Conservation (phyloP, 2,113 vertebrate species). For the Grammomys dolichurus region DNA sequence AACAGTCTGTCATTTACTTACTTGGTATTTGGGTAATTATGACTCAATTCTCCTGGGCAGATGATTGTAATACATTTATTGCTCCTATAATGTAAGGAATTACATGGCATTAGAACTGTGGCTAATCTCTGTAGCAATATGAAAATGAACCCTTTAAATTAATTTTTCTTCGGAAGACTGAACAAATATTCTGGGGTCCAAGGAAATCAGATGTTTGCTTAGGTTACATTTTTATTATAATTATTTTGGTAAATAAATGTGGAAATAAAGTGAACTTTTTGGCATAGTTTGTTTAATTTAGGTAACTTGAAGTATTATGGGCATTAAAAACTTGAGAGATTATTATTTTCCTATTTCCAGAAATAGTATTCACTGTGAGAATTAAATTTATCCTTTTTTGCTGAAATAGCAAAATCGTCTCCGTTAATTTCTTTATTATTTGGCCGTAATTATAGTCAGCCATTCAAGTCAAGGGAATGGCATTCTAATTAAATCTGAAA, state of each 20-base stretch:
- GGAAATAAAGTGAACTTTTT: not conserved
- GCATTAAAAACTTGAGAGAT: slow-evolving; percentile 42
- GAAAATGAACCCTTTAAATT: not conserved
- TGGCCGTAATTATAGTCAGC: not conserved
- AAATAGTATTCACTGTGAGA: not conserved
- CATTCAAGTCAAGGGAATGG: slow-evolving; percentile 43
- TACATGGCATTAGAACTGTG: not conserved
- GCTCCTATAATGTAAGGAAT: not conserved
- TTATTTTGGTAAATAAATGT: slow-evolving; percentile 5
- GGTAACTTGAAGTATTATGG: not conserved
- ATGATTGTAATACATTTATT: not conserved
- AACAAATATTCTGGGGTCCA: not conserved
- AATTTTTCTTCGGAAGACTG: slow-evolving; percentile 12
- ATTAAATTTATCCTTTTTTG: slow-evolving; percentile 39
- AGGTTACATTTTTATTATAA: not conserved
- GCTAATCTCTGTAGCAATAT: not conserved
- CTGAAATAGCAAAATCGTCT: slow-evolving; percentile 1
- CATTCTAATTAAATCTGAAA: slow-evolving; percentile 38
- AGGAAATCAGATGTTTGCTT: not conserved
- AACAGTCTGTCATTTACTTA: slow-evolving; percentile 8
- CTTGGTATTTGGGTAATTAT: not conserved
- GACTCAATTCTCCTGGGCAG: not conserved
- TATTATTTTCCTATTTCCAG: slow-evolving; percentile 27
- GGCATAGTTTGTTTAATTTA: not conserved
- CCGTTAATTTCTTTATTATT: slow-evolving; percentile 49